These are phyloP conservation scores for Cladorhizidae sp. DNA, from an alignment of 37 sponge, comb jelly and placozoan species.

Conservation along the genomic window DNA sequence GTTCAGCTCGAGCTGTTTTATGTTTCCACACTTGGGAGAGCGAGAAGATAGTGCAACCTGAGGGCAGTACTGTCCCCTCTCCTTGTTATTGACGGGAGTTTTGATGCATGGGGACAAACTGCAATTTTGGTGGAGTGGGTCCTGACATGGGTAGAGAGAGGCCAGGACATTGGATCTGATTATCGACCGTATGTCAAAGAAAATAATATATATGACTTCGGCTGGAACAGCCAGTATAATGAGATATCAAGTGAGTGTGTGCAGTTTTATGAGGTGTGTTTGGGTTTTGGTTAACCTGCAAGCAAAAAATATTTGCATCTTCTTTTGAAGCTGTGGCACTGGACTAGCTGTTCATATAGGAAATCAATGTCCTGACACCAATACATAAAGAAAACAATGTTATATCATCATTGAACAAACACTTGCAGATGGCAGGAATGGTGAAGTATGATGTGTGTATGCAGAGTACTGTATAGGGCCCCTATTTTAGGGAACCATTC, in stretches of 20 bases:
- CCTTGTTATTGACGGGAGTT: slow-evolving; percentile 44
- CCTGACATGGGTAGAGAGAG: slow-evolving; percentile 5
- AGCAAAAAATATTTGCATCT: too few species aligned
- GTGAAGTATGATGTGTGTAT: too few species aligned
- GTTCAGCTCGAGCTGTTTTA: slow-evolving; percentile 41
- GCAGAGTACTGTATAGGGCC: too few species aligned
- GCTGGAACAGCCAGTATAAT: slow-evolving; percentile 73
- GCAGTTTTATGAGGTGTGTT: slow-evolving; percentile 48
- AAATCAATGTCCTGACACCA: too few species aligned
- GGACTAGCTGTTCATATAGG: too few species aligned
- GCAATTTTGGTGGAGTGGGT: slow-evolving; percentile 70
- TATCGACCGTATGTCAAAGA: slow-evolving; percentile 5
- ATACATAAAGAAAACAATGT: too few species aligned
- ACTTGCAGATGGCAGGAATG: too few species aligned
- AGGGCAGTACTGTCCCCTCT: slow-evolving; percentile 30
- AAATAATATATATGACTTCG: slow-evolving; percentile 21
- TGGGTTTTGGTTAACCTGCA: too few species aligned
- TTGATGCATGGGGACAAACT: slow-evolving; percentile 32
- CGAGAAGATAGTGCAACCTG: slow-evolving; percentile 20
- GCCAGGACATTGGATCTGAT: slow-evolving; percentile 45
- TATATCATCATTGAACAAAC: too few species aligned
- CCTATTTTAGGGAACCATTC: too few species aligned
- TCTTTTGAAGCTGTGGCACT: too few species aligned
- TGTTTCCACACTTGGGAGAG: slow-evolving; percentile 27
- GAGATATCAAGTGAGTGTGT: slow-evolving; percentile 39